Percentiles rank a stretch among this genome's conserved stretches.
phyloP scores from a whole-genome alignment of 2,113 vertebrate species.

The Corythornis cristatus region DNA sequence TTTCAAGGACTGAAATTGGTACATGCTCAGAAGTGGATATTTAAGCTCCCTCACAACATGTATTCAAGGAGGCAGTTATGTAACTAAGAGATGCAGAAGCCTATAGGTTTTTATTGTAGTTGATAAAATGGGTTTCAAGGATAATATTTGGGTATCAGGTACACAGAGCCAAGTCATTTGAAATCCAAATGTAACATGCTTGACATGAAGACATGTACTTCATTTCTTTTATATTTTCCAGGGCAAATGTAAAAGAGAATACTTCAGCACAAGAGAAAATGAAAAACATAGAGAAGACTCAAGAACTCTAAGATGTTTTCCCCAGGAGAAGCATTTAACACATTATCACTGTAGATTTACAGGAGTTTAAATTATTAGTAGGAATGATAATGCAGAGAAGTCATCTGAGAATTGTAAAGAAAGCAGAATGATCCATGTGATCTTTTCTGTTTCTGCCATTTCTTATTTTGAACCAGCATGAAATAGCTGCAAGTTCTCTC shows the following conservation, averaged over 20 bases:
- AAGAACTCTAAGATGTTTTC: not conserved
- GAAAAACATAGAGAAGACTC: not conserved
- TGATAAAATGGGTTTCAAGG: not conserved
- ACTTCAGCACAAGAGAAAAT: not conserved
- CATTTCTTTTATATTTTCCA: not conserved
- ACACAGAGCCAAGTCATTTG: not conserved
- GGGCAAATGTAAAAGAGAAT: not conserved
- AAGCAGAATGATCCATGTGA: not conserved
- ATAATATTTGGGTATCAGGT: not conserved
- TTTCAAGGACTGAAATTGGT: not conserved
- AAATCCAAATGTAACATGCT: not conserved
- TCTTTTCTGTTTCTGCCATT: not conserved
- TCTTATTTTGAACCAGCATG: not conserved
- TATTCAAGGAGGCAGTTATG: not conserved
- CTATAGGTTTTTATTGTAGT: not conserved
- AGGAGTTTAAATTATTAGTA: not conserved
- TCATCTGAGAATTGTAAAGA: not conserved
- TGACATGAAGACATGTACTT: not conserved
- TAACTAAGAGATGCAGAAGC: not conserved
- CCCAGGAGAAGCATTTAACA: not conserved
- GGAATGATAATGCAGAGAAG: not conserved
- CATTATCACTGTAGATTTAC: not conserved
- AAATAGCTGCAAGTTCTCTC: not conserved
- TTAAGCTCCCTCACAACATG: not conserved
- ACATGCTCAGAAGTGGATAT: not conserved